phyloP scores from a whole-genome alignment of 2,113 vertebrate genomes.

The Baryphthengus martii region DNA sequence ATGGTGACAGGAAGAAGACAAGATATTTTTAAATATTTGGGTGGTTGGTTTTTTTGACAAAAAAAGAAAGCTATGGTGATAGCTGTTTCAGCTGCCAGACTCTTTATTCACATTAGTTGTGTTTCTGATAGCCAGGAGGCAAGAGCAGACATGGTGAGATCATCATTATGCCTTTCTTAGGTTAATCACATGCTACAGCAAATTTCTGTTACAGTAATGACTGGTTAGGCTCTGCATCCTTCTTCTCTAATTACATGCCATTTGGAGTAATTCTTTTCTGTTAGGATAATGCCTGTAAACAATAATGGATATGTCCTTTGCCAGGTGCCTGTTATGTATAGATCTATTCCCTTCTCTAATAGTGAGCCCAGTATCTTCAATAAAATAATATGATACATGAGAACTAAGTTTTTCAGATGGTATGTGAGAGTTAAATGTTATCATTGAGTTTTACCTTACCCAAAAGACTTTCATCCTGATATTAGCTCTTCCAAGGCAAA shows the following conservation, averaged over 20 bases:
- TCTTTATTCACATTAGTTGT: not conserved
- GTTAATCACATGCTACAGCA: slow-evolving; percentile 6
- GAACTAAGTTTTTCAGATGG: not conserved
- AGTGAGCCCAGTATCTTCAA: not conserved
- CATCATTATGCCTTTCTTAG: slow-evolving; percentile 20
- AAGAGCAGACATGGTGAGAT: slow-evolving; percentile 20
- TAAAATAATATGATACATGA: not conserved
- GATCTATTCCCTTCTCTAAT: not conserved
- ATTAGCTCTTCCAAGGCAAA: not conserved
- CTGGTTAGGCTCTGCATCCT: slow-evolving; percentile 28
- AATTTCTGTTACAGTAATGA: slow-evolving; percentile 47
- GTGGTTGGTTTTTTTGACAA: not conserved
- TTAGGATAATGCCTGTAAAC: not conserved
- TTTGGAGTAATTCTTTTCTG: not conserved
- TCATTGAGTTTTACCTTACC: not conserved
- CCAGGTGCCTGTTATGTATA: not conserved
- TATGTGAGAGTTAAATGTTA: not conserved
- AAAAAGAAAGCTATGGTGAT: not conserved
- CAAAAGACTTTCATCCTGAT: not conserved
- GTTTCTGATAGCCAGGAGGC: slow-evolving; percentile 25
- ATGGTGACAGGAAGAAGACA: slow-evolving; percentile 35
- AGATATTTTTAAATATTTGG: slow-evolving; percentile 33
- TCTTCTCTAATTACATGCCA: slow-evolving; percentile 31
- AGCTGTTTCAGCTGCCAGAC: not conserved
- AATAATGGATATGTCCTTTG: not conserved